Conservation (phyloP, 2,113 vertebrate genomes). For the Tragelaphus scriptus region DNA sequence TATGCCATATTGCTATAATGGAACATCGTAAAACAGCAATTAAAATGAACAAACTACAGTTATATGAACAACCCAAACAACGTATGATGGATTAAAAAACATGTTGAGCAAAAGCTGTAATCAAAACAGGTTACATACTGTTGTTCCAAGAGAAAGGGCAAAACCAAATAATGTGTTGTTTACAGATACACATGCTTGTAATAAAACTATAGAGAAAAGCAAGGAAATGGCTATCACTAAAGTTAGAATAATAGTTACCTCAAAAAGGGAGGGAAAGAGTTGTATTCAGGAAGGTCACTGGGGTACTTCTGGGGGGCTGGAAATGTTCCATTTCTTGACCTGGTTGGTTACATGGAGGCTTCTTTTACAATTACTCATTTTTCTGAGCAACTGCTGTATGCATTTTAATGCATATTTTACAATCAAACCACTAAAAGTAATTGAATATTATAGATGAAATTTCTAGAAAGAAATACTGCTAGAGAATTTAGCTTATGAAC, state of each 20-base stretch:
- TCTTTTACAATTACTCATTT: not conserved
- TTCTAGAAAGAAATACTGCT: slow-evolving; percentile 33
- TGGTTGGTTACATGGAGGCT: not conserved
- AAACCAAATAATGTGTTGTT: slow-evolving; percentile 8
- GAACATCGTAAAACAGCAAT: not conserved
- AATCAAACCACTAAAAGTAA: slow-evolving; percentile 35
- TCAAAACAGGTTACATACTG: not conserved
- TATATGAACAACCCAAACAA: not conserved
- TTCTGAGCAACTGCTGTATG: not conserved
- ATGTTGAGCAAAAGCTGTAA: not conserved
- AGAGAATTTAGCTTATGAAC: slow-evolving; percentile 11
- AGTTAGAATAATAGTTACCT: slow-evolving; percentile 10
- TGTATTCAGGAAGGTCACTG: slow-evolving; percentile 10
- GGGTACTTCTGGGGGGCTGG: not conserved
- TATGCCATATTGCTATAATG: not conserved
- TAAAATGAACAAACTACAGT: not conserved
- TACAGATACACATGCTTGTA: slow-evolving; percentile 11
- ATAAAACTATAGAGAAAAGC: slow-evolving; percentile 35
- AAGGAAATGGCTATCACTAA: slow-evolving; percentile 25
- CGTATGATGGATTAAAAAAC: not conserved
- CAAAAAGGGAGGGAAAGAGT: not conserved
- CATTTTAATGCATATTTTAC: slow-evolving; percentile 25
- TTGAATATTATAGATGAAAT: not conserved
- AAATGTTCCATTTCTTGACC: slow-evolving; percentile 2
- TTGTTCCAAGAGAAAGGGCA: not conserved